These are phyloP conservation scores for Heliangelus exortis DNA, from an alignment of 2,797 vertebrate species.

Conservation along the genomic window DNA sequence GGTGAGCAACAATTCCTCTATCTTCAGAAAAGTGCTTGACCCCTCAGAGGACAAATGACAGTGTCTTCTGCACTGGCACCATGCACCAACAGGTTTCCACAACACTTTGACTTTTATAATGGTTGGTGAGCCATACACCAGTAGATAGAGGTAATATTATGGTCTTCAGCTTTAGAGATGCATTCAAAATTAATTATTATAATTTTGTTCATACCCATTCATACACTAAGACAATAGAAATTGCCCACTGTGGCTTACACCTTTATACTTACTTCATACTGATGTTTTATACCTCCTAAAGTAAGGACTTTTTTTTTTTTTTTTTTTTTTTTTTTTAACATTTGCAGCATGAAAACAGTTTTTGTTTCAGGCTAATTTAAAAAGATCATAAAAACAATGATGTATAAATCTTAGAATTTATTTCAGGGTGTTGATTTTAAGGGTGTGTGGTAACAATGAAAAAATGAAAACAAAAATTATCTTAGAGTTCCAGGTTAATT, in stretches of 20 bases:
- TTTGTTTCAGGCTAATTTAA: background rate
- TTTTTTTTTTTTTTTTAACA: background rate
- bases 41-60: background rate
- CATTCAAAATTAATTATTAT: background rate
- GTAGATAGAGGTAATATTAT: background rate
- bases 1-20: background rate
- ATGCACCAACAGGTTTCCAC: background rate
- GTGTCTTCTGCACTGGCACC: background rate
- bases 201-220: background rate
- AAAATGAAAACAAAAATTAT: background rate
- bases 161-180: background rate
- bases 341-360: background rate
- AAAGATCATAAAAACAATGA: background rate
- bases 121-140: background rate
- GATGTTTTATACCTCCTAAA: background rate
- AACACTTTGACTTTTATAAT: background rate
- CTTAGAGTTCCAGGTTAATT: background rate
- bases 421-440: background rate
- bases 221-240: background rate
- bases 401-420: too few relatives aligned
- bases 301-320: background rate
- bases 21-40: background rate
- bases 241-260: background rate
- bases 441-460: background rate
- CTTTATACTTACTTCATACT: background rate